phyloP scores from a whole-genome alignment of 2,888 invertebrate species.

The Euproctis similis region DNA sequence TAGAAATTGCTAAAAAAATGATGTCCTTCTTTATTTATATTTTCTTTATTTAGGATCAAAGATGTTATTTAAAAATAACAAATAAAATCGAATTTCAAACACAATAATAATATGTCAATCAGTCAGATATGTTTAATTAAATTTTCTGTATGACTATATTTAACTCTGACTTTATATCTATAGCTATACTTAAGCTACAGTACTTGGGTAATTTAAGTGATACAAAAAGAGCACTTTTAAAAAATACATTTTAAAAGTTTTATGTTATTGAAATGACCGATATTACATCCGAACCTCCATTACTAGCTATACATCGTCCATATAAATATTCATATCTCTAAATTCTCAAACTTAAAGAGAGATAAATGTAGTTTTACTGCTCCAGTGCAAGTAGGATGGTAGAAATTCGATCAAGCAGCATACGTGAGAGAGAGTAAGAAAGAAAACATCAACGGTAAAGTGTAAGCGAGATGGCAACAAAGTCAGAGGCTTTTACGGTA shows the following conservation, averaged over 20 bases:
- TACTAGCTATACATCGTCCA: constrained; percentile 59
- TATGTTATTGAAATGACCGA: constrained; percentile 56
- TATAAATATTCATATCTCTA: constrained; percentile 70
- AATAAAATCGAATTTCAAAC: too few relatives aligned
- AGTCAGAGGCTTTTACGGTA: constrained; percentile 75
- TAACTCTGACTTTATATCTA: too few relatives aligned
- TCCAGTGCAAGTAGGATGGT: constrained; percentile 71
- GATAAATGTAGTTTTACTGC: constrained; percentile 71
- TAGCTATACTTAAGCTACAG: too few relatives aligned
- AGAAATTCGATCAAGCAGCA: constrained; percentile 69
- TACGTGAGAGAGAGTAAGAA: constrained; percentile 46
- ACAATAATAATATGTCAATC: too few relatives aligned
- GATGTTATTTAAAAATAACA: too few relatives aligned
- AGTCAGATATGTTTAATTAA: too few relatives aligned
- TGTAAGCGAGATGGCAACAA: constrained; percentile 44
- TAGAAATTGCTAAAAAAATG: too few relatives aligned
- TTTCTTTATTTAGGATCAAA: too few relatives aligned
- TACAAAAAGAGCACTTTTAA: too few relatives aligned
- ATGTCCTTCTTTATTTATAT: too few relatives aligned
- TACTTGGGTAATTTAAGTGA: too few relatives aligned
- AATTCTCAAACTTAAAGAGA: constrained; percentile 61
- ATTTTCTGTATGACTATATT: too few relatives aligned
- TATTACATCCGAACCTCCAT: constrained; percentile 53
- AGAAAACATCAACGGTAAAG: constrained; percentile 19
- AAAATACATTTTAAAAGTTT: constrained; percentile 48